Percentiles rank a stretch among this genome's conserved stretches.
Conservation (phyloP, 2,888 invertebrate species). For the Dryococelus australis region DNA sequence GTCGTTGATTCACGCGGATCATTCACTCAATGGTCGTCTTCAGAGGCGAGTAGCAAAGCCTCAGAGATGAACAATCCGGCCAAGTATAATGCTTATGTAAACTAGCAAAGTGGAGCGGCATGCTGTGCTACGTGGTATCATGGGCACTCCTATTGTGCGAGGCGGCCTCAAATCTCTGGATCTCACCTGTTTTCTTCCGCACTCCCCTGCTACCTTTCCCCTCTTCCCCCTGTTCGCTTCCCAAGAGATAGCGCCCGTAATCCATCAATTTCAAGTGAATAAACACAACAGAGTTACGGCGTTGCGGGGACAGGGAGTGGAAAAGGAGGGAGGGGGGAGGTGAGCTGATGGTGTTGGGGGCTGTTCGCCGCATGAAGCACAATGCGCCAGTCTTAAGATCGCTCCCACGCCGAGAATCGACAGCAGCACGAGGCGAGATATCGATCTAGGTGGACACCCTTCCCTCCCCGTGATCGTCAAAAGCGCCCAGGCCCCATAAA, state of each 20-base stretch:
- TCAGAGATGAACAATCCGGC: not conserved
- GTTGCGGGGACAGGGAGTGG: too few species aligned
- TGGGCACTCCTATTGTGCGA: not conserved
- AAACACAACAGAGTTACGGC: slow-evolving; percentile 31
- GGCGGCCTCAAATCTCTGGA: slow-evolving; percentile 9
- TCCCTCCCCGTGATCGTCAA: not conserved
- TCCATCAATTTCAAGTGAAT: slow-evolving; percentile 39
- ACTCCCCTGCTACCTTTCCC: slow-evolving; percentile 2
- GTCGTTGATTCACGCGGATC: too few species aligned
- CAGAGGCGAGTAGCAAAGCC: not conserved
- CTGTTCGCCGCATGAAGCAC: not conserved
- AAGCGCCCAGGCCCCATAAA: too few species aligned
- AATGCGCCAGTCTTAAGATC: not conserved
- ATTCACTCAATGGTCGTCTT: too few species aligned
- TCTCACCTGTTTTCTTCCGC: not conserved
- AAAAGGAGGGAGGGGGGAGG: too few species aligned
- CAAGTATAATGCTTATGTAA: not conserved
- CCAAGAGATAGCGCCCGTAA: slow-evolving; percentile 31
- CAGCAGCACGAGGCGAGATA: not conserved
- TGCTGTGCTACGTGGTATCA: not conserved
- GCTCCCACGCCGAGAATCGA: not conserved
- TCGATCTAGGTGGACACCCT: not conserved
- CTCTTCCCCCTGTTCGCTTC: not conserved
- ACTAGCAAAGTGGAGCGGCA: not conserved
- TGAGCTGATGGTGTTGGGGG: not conserved